phyloP scores from a whole-genome alignment of 2,113 vertebrate genomes.

The Lucifuga dentata region DNA sequence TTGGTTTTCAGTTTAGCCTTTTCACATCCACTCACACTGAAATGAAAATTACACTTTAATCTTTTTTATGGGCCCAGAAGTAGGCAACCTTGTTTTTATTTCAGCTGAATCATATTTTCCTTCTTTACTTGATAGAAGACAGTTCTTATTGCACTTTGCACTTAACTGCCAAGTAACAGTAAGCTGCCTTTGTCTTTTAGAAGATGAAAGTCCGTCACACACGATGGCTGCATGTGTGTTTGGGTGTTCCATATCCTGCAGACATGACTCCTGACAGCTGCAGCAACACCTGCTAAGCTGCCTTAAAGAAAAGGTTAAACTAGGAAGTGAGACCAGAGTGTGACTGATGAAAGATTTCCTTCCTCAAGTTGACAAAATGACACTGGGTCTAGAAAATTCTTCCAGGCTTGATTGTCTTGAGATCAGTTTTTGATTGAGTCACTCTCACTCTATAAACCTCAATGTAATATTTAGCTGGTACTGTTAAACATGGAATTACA shows the following conservation, averaged over 20 bases:
- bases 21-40: not conserved
- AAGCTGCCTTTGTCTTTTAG: constrained; percentile 4
- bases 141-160: not conserved
- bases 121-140: not conserved
- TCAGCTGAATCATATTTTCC: no score
- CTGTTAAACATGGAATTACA: no score
- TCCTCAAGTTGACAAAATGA: no score
- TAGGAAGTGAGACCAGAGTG: constrained; percentile 9
- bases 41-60: not conserved
- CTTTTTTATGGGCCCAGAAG: not conserved
- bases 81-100: no score
- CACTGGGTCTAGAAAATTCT: no score
- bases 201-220: constrained; percentile 21
- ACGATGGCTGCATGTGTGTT: not conserved
- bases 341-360: constrained; percentile 34
- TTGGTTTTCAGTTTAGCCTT: not conserved
- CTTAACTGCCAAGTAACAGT: not conserved
- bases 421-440: no score
- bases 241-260: constrained; percentile 16
- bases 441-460: no score
- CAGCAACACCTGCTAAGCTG: constrained; percentile 14
- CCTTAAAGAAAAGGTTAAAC: not conserved
- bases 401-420: no score
- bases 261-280: not conserved
- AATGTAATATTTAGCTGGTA: no score